Evolutionary conservation across 2,888 invertebrate species (phyloP).

Genomic region (Thereva unica): DNA sequence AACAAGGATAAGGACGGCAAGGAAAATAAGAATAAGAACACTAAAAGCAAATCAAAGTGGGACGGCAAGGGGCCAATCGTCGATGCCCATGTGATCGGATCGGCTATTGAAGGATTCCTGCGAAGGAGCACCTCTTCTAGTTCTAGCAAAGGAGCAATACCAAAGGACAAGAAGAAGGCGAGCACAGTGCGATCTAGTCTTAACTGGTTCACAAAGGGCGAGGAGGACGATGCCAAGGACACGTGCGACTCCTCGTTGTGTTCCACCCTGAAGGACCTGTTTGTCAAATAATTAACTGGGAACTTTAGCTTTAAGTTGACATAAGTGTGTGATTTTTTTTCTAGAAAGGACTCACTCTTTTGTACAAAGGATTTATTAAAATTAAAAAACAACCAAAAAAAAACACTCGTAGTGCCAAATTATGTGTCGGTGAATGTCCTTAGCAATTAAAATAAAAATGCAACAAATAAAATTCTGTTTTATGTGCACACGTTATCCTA

Average conservation of each 20-base stretch:
- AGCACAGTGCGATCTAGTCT: constrained; percentile 52
- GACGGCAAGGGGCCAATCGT: constrained; percentile 68
- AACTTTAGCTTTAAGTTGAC: constrained; percentile 48
- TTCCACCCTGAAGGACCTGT: constrained; percentile 82
- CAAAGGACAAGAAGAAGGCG: constrained; percentile 53
- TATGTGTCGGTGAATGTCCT: constrained; percentile 1
- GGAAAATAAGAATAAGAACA: constrained; percentile 50
- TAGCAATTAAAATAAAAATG: neutral
- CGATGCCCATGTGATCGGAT: constrained; percentile 79
- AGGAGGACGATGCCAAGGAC: constrained; percentile 70
- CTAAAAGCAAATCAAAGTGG: constrained; percentile 53
- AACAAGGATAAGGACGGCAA: constrained; percentile 60
- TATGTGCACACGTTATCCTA: neutral
- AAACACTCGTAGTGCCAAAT: constrained; percentile 16
- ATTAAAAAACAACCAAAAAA: neutral
- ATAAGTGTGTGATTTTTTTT: constrained; percentile 41
- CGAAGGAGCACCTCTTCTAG: constrained; percentile 60
- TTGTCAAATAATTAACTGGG: constrained; percentile 71
- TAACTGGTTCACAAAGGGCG: constrained; percentile 68
- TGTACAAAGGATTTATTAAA: constrained; percentile 11
- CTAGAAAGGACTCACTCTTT: neutral
- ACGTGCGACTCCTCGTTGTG: constrained; percentile 81
- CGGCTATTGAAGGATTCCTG: constrained; percentile 82
- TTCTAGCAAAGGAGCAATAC: constrained; percentile 58
- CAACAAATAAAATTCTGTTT: neutral